phyloP scores from a whole-genome alignment of 2,888 invertebrate species.

The Synergus laeviventris region DNA sequence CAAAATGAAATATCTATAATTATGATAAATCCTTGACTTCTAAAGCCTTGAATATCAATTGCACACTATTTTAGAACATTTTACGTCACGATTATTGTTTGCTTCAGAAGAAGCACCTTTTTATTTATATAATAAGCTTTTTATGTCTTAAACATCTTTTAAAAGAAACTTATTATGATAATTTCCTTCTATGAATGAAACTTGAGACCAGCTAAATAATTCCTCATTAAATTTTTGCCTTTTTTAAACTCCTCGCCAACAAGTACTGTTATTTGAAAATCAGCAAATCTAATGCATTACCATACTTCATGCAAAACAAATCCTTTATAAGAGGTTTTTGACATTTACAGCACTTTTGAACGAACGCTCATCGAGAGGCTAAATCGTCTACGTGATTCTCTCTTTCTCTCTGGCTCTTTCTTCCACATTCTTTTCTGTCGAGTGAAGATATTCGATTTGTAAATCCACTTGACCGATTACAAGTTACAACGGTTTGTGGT shows the following conservation, averaged over 20 bases:
- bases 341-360: constrained; percentile 27
- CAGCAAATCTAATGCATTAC: background rate
- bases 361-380: constrained; percentile 42
- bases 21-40: background rate
- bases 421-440: constrained; percentile 38
- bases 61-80: background rate
- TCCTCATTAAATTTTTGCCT: too few species aligned
- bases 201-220: background rate
- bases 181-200: background rate
- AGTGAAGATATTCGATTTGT: constrained; percentile 47
- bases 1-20: background rate
- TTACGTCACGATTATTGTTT: background rate
- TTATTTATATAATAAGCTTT: background rate
- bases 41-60: background rate
- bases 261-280: background rate
- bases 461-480: constrained; percentile 49
- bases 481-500: constrained; percentile 61
- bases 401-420: constrained; percentile 45
- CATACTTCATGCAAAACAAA: constrained; percentile 7
- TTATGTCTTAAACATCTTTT: background rate
- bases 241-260: background rate
- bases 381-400: constrained; percentile 31
- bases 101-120: background rate
- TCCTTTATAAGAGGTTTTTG: constrained; percentile 17
- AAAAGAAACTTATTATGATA: background rate